Conservation (phyloP, 2,888 invertebrate genomes). For the Drosophila mimica region DNA sequence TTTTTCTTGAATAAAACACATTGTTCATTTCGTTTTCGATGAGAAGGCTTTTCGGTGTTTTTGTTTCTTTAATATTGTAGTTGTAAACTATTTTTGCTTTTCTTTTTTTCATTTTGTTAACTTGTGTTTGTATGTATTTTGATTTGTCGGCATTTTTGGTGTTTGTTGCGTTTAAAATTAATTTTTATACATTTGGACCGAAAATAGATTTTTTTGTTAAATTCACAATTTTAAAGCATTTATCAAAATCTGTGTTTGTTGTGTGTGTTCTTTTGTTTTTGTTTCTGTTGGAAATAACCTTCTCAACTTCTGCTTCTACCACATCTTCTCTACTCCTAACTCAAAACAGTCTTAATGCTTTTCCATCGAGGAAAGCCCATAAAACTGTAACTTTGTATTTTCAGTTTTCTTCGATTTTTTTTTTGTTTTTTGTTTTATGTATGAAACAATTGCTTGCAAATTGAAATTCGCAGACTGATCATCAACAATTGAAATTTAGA, state of each 20-base stretch:
- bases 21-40: constrained; percentile 57
- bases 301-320: constrained; percentile 59
- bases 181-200: constrained; percentile 68
- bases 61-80: constrained; percentile 54
- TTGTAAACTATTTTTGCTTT: constrained; percentile 44
- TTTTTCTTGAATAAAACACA: constrained; percentile 26
- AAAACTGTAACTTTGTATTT: constrained; percentile 46
- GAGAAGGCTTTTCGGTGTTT: constrained; percentile 78
- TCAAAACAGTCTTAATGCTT: constrained; percentile 65
- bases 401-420: constrained; percentile 16
- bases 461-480: constrained; percentile 66
- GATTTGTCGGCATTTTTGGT: constrained; percentile 57
- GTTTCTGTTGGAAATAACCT: constrained; percentile 62
- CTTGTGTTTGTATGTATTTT: constrained; percentile 56
- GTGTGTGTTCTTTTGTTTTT: constrained; percentile 41
- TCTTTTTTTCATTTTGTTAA: constrained; percentile 46
- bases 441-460: constrained; percentile 53
- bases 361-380: constrained; percentile 28
- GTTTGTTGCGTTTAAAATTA: constrained; percentile 56
- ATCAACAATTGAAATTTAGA: constrained; percentile 76
- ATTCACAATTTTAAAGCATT: constrained; percentile 62
- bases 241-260: constrained; percentile 53
- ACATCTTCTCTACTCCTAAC: constrained; percentile 52
- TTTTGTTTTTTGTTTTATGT: constrained; percentile 14
- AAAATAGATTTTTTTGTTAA: constrained; percentile 58